Conservation (phyloP, 2,888 invertebrate genomes). For the Arrhopalites spinosus region DNA sequence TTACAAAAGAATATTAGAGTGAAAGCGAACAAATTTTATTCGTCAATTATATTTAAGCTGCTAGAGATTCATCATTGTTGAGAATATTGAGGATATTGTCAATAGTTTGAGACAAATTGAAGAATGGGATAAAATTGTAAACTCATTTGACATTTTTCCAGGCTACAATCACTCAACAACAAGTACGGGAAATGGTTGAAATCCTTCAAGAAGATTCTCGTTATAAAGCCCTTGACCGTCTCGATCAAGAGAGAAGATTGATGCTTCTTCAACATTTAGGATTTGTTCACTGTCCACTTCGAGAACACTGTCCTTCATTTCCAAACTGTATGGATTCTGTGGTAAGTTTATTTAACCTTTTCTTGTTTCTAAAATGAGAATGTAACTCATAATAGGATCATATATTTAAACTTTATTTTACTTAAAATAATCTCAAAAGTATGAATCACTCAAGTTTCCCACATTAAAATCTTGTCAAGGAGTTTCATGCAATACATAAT, state of each 20-base stretch:
- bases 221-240: constrained; percentile 89
- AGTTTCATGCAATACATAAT: no score
- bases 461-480: no score
- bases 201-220: constrained; percentile 89
- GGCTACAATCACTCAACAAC: constrained; percentile 90
- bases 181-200: constrained; percentile 90
- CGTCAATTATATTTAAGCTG: no score
- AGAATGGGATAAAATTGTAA: no score
- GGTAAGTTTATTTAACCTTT: constrained; percentile 32
- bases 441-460: neutral
- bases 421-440: constrained; percentile 4
- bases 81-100: no score
- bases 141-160: no score
- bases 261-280: constrained; percentile 94
- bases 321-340: constrained; percentile 80
- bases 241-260: constrained; percentile 92
- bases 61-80: no score
- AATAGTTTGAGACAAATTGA: no score
- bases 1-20: no score
- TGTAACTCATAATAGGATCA: no score
- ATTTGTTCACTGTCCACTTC: constrained; percentile 92
- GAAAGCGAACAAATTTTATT: no score
- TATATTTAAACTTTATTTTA: no score
- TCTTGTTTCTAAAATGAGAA: neutral
- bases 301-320: constrained; percentile 91